A percentile compares a stretch with the other conserved stretches of the same genome.
These are phyloP conservation scores for Dicranocentrus wangi DNA, from an alignment of 2,888 invertebrate genomes.

Conservation along the genomic window DNA sequence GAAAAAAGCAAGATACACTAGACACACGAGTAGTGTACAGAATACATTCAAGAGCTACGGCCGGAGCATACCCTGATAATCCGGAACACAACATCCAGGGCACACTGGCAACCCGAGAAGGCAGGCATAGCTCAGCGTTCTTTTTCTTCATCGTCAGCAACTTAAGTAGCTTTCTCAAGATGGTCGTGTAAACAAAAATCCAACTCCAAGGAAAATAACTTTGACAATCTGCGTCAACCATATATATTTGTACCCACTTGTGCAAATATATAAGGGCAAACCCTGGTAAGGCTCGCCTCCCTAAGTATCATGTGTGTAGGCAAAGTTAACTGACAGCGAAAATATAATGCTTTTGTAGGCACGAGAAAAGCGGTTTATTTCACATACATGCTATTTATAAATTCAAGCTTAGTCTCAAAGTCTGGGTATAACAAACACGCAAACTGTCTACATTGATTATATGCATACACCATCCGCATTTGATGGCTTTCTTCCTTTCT, in stretches of 20 bases:
- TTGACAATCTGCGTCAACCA: conserved; percentile 5
- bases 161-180: conserved; percentile 48
- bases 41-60: no score
- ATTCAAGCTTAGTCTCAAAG: no score
- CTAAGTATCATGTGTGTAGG: no score
- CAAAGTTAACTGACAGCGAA: no score
- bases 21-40: no score
- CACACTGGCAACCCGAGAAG: no score
- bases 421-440: no score
- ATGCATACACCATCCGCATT: conserved; percentile 48
- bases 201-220: neutral
- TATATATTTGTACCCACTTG: conserved; percentile 1
- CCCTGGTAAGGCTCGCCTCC: no score
- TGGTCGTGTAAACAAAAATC: conserved; percentile 39
- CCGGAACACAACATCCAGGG: conserved; percentile 1
- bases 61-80: conserved; percentile 34
- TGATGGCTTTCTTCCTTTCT: conserved; percentile 35
- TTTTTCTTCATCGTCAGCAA: conserved; percentile 39
- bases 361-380: no score
- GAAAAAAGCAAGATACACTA: conserved; percentile 9
- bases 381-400: no score
- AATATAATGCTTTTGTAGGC: no score
- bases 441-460: no score
- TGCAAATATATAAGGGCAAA: conserved; percentile 7
- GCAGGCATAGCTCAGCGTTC: conserved; percentile 35